Evolutionary conservation across 2,113 vertebrate genomes (phyloP).

Genomic region (Rhodinocichla rosea): DNA sequence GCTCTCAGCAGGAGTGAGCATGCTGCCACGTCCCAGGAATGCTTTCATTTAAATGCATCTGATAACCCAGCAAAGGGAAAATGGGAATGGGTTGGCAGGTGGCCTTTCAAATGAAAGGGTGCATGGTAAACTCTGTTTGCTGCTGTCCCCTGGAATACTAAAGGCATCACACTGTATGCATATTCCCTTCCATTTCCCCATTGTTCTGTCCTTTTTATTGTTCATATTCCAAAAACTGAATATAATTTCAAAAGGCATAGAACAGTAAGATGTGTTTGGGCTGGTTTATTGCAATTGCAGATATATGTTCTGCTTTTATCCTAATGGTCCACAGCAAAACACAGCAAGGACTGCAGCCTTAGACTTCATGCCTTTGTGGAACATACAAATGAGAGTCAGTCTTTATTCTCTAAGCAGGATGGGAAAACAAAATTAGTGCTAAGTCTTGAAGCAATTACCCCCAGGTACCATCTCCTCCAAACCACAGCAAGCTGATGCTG

Average conservation of each 20-base stretch:
- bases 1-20: not conserved
- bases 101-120: slow-evolving; percentile 68
- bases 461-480: not conserved
- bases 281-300: not conserved
- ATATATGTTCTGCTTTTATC: not conserved
- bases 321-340: not conserved
- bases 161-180: not conserved
- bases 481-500: not conserved
- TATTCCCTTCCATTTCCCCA: not conserved
- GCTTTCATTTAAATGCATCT: slow-evolving; percentile 47
- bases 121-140: slow-evolving; percentile 25
- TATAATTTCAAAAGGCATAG: not conserved
- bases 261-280: not conserved
- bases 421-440: slow-evolving; percentile 11
- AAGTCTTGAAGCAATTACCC: not conserved
- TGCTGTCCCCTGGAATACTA: slow-evolving; percentile 48
- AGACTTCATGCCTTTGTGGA: not conserved
- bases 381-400: not conserved
- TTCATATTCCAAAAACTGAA: not conserved
- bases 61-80: slow-evolving; percentile 4
- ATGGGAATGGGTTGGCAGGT: slow-evolving; percentile 55
- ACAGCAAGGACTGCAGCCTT: not conserved
- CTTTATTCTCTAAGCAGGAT: not conserved
- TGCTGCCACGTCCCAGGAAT: not conserved
- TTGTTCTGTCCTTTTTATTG: not conserved